These are phyloP conservation scores for Alethe diademata DNA, from an alignment of 2,113 vertebrate species.

Conservation along the genomic window DNA sequence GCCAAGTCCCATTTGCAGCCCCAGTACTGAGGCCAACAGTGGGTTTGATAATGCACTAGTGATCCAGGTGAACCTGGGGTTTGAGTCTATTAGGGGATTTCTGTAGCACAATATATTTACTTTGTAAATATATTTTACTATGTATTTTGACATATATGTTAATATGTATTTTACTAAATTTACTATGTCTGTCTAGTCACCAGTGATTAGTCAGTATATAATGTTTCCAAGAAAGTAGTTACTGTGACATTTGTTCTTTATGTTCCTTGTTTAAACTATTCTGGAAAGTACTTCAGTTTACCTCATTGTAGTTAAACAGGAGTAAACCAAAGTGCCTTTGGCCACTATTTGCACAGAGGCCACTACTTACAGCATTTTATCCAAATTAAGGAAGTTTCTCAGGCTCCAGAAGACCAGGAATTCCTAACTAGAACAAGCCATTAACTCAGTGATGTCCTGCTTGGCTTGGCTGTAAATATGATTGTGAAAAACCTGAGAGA, in stretches of 20 bases:
- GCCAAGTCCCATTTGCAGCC: neutral
- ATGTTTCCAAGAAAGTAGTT: constrained; percentile 14
- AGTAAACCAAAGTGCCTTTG: constrained; percentile 11
- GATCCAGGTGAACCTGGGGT: constrained; percentile 28
- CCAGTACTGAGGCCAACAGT: neutral
- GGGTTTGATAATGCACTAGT: neutral
- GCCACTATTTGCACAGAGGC: neutral
- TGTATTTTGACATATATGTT: too few relatives aligned
- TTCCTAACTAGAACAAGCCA: neutral
- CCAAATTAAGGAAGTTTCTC: neutral
- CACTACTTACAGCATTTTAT: neutral
- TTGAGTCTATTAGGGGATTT: constrained; percentile 31
- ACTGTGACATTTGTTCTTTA: neutral
- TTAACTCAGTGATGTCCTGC: neutral
- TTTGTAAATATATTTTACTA: neutral
- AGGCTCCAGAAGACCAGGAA: neutral
- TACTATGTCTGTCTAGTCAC: neutral
- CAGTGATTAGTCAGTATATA: constrained; percentile 26
- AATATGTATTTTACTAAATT: constrained; percentile 35
- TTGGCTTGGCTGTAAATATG: neutral
- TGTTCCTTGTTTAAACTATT: constrained; percentile 9
- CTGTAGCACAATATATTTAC: neutral
- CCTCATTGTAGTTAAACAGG: constrained; percentile 19
- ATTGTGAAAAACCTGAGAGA: neutral
- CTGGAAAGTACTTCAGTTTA: constrained; percentile 2